Conservation (phyloP, 2,113 vertebrate species). For the Forbesichthys agassizii region DNA sequence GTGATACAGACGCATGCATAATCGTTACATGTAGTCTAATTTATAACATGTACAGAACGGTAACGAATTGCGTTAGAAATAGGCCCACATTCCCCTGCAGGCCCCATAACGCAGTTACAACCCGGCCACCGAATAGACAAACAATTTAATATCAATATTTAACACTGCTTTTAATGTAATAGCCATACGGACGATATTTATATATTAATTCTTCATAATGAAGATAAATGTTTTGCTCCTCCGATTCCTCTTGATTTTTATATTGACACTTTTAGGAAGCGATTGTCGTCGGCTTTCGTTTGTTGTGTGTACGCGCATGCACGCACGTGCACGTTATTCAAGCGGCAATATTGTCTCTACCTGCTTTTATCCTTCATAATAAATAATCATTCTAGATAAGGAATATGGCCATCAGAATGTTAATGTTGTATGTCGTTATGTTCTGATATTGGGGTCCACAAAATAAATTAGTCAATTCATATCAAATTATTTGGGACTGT, state of each 20-base stretch:
- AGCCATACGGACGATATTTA: not conserved
- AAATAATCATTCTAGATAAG: no score
- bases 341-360: not conserved
- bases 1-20: not conserved
- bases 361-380: no score
- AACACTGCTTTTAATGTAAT: not conserved
- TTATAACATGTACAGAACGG: no score
- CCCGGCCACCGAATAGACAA: constrained; percentile 34
- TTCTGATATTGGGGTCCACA: no score
- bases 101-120: constrained; percentile 10
- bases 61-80: no score
- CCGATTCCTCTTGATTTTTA: fast-evolving
- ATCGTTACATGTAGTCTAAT: not conserved
- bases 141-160: constrained; percentile 38
- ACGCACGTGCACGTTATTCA: constrained; percentile 6
- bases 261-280: not conserved
- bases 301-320: constrained; percentile 19
- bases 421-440: no score
- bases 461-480: no score
- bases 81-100: constrained; percentile 1
- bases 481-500: no score
- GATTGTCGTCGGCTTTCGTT: not conserved
- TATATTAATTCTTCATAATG: constrained; percentile 39
- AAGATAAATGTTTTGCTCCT: not conserved
- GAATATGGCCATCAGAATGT: no score